These are phyloP conservation scores for Silurus aristotelis DNA, from an alignment of 2,797 vertebrate species.

Conservation along the genomic window DNA sequence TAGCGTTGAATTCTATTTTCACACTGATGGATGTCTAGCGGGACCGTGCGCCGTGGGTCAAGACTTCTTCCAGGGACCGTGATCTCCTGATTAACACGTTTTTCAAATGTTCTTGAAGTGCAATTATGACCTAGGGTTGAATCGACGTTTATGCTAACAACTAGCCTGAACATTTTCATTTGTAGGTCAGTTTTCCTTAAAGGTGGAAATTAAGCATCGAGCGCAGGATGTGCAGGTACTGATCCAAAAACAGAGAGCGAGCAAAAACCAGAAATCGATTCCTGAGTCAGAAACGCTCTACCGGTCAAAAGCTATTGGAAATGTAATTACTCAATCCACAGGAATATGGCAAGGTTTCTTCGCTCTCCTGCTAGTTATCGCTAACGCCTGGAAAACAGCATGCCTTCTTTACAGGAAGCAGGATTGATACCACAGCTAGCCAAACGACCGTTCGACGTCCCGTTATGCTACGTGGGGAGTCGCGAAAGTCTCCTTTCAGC, in stretches of 20 bases:
- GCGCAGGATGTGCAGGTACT: neutral
- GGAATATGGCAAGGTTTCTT: constrained; percentile 14
- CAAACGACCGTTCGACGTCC: no score
- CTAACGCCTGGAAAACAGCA: no score
- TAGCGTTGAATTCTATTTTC: neutral
- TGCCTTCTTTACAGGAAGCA: neutral
- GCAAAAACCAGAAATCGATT: constrained; percentile 67
- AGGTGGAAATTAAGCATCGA: constrained; percentile 1
- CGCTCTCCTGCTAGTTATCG: neutral
- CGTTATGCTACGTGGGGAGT: no score
- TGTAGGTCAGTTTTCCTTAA: neutral
- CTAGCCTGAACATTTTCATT: neutral
- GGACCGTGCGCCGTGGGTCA: neutral
- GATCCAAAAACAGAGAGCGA: neutral
- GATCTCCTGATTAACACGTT: neutral
- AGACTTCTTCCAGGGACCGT: neutral
- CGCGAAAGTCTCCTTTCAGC: neutral
- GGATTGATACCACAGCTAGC: constrained; percentile 3
- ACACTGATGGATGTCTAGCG: neutral
- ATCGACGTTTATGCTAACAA: neutral
- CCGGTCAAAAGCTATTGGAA: constrained; percentile 73
- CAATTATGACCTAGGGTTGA: no score
- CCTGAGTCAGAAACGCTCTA: constrained; percentile 63
- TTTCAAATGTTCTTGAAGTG: no score
- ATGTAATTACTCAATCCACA: constrained; percentile 69